Conservation (phyloP, 1,140 invertebrate genomes). For the Drosophila kanapiae region DNA sequence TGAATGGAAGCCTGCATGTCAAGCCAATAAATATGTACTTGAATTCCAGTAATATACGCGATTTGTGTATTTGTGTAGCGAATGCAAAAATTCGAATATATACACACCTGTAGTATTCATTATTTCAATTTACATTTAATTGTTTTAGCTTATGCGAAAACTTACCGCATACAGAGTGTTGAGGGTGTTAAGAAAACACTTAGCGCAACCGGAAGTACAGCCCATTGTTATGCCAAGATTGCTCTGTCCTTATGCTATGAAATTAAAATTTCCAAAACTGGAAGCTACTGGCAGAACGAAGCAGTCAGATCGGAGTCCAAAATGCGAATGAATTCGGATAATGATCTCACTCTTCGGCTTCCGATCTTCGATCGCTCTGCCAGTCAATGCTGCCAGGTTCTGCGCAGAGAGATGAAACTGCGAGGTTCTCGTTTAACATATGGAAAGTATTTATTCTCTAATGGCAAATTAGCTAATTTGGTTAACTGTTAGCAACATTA, state of each 20-base stretch:
- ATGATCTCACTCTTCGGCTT: constrained; percentile 9
- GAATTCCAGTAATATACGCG: neutral
- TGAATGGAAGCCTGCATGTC: constrained; percentile 18
- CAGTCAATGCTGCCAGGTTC: constrained; percentile 53
- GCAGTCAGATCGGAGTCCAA: constrained; percentile 24
- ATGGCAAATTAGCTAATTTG: constrained; percentile 55
- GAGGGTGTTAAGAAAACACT: constrained; percentile 71
- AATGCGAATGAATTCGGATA: constrained; percentile 43
- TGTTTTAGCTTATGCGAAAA: neutral
- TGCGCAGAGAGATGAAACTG: constrained; percentile 10
- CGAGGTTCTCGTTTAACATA: constrained; percentile 22
- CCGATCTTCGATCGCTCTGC: constrained; percentile 16
- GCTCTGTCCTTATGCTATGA: neutral
- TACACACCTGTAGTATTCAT: neutral
- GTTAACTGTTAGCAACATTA: constrained; percentile 32
- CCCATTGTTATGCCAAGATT: constrained; percentile 53
- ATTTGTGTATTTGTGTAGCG: neutral
- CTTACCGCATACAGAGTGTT: constrained; percentile 73
- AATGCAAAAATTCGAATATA: neutral
- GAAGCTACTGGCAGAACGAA: constrained; percentile 12
- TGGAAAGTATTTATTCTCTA: constrained; percentile 60
- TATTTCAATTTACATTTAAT: neutral
- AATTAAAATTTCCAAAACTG: constrained; percentile 13
- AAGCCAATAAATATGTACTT: constrained; percentile 14
- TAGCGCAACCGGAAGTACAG: constrained; percentile 70